Conservation (phyloP, 1,140 invertebrate genomes). For the Drosophila parvula region DNA sequence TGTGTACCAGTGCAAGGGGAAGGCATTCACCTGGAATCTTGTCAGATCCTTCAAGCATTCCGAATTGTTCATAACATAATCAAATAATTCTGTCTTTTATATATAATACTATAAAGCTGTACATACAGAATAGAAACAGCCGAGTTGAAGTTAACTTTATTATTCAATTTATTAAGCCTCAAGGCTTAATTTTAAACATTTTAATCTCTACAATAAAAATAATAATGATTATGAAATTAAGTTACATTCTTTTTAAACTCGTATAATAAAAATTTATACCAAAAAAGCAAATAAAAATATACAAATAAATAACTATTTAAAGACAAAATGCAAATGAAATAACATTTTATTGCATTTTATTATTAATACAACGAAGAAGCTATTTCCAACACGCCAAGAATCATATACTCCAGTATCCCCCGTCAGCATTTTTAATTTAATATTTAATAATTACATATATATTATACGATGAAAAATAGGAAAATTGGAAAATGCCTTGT, state of each 20-base stretch:
- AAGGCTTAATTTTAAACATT: background rate
- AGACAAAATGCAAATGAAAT: background rate
- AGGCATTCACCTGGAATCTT: slow-evolving; percentile 26
- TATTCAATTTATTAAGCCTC: background rate
- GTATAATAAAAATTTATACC: background rate
- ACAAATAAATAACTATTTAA: too few species aligned
- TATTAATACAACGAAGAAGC: background rate
- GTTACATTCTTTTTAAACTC: too few species aligned
- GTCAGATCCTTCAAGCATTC: background rate
- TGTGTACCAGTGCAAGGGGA: background rate
- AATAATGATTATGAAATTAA: background rate
- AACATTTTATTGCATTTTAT: background rate
- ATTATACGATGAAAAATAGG: background rate
- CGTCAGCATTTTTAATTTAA: background rate
- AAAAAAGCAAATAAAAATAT: background rate
- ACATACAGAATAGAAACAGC: background rate
- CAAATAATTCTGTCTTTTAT: background rate
- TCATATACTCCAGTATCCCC: background rate
- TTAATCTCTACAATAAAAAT: background rate
- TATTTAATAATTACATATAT: background rate
- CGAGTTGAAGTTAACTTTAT: background rate
- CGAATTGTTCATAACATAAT: slow-evolving; percentile 1
- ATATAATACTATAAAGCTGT: background rate
- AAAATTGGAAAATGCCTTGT: background rate
- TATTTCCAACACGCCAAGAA: too few species aligned